Evolutionary conservation across 1,140 invertebrate genomes (phyloP).

Genomic region (Ooceraea biroi): DNA sequence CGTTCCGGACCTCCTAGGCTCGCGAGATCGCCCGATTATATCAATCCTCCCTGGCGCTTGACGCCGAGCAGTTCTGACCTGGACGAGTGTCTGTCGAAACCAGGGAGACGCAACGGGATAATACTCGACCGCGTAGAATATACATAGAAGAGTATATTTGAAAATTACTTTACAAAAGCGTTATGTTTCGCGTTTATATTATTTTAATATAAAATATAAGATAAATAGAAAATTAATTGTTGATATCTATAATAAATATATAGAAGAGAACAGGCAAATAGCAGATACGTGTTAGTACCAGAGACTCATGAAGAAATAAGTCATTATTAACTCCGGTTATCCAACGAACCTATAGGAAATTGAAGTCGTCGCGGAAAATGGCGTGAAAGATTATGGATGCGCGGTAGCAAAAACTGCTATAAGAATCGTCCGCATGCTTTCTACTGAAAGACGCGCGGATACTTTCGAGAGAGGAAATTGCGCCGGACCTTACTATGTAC

Average conservation of each 20-base stretch:
- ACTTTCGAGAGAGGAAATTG: constrained; percentile 39
- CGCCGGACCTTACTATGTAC: constrained; percentile 38
- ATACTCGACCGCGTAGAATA: neutral
- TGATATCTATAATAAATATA: too few relatives aligned
- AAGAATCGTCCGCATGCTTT: constrained; percentile 27
- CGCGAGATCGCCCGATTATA: constrained; percentile 62
- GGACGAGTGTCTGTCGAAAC: constrained; percentile 18
- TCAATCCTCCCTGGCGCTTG: constrained; percentile 56
- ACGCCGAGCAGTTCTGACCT: constrained; percentile 35
- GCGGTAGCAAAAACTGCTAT: constrained; percentile 19
- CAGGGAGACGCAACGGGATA: neutral
- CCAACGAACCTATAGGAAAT: neutral
- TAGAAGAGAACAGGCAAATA: neutral
- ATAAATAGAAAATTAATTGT: too few relatives aligned
- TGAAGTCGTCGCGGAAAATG: constrained; percentile 7
- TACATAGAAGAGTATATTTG: neutral
- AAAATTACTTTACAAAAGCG: neutral
- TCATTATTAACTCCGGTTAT: neutral
- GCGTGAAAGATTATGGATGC: constrained; percentile 8
- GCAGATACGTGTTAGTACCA: neutral
- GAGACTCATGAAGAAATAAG: neutral
- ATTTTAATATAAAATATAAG: too few relatives aligned
- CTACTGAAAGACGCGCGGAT: constrained; percentile 26
- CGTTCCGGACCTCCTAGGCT: constrained; percentile 72
- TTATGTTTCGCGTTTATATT: neutral